phyloP scores from a whole-genome alignment of 2,888 invertebrate species.

The Drosophila mercatorum region DNA sequence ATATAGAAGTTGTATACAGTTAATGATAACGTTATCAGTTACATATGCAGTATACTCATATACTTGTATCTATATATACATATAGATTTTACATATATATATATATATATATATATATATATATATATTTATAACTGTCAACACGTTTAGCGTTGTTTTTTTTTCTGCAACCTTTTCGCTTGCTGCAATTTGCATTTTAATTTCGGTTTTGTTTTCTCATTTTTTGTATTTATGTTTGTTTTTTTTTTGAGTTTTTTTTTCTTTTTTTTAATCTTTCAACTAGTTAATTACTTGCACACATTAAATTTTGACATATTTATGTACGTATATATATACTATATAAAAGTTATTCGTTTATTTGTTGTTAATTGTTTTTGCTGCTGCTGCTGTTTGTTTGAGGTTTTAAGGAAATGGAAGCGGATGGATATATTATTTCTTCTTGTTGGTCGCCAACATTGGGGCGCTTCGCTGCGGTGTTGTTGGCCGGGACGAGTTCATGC shows the following conservation, averaged over 20 bases:
- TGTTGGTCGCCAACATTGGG: slow-evolving; percentile 85
- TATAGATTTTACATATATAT: slow-evolving; percentile 17
- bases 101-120: slow-evolving; percentile 13
- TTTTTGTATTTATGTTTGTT: not conserved
- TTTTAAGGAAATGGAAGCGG: slow-evolving; percentile 84
- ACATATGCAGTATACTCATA: slow-evolving; percentile 33
- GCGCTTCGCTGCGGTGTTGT: slow-evolving; percentile 93
- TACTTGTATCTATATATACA: slow-evolving; percentile 23
- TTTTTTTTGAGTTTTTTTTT: slow-evolving; percentile 7
- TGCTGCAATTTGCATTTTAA: slow-evolving; percentile 18
- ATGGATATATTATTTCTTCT: slow-evolving; percentile 85
- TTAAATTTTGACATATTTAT: slow-evolving; percentile 38
- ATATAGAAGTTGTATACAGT: slow-evolving; percentile 55
- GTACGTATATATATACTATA: slow-evolving; percentile 41
- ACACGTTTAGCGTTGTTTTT: slow-evolving; percentile 21
- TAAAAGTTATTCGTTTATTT: slow-evolving; percentile 58
- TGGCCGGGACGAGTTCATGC: slow-evolving; percentile 93
- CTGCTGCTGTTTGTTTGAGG: slow-evolving; percentile 52
- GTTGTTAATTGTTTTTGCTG: slow-evolving; percentile 34
- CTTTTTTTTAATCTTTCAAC: slow-evolving; percentile 27
- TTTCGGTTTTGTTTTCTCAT: not conserved
- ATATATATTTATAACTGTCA: slow-evolving; percentile 18
- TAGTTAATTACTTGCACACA: slow-evolving; percentile 49
- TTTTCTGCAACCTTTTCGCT: slow-evolving; percentile 2
- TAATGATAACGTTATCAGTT: slow-evolving; percentile 44